Evolutionary conservation across 2,888 invertebrate species (phyloP).

Genomic region (Diarsia brunnea): DNA sequence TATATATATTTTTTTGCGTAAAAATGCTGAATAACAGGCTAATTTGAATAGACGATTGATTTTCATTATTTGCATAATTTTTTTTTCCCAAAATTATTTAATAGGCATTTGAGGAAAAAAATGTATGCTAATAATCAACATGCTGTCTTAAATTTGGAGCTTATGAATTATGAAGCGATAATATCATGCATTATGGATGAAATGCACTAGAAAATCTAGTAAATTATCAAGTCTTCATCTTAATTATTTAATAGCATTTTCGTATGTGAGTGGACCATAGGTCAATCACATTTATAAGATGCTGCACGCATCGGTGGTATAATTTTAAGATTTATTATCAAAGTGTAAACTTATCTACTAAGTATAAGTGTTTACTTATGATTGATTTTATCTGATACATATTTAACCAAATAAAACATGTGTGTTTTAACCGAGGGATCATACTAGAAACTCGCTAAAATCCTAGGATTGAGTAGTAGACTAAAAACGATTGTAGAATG

Average conservation of each 20-base stretch:
- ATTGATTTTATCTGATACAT: background rate
- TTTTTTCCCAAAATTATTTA: background rate
- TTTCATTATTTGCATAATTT: background rate
- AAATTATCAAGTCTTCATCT: background rate
- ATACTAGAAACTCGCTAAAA: too few relatives aligned
- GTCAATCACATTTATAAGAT: background rate
- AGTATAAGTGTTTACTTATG: too few relatives aligned
- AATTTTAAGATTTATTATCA: background rate
- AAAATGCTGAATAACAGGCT: too few relatives aligned
- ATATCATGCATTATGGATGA: background rate
- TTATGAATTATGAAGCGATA: background rate
- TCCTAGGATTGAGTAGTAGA: too few relatives aligned
- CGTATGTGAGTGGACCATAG: background rate
- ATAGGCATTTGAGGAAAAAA: too few relatives aligned
- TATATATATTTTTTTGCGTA: background rate
- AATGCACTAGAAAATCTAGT: too few relatives aligned
- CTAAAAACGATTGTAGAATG: too few relatives aligned
- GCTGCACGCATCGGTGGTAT: background rate
- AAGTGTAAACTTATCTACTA: background rate
- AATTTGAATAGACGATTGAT: background rate
- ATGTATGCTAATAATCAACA: too few relatives aligned
- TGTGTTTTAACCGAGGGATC: background rate
- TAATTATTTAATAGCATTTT: background rate
- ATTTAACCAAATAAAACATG: background rate
- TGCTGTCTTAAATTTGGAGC: background rate